A percentile compares a stretch with the other conserved stretches of the same genome.
Evolutionary conservation across 1,140 invertebrate species (phyloP).

Genomic region (Drosophila arawakana): DNA sequence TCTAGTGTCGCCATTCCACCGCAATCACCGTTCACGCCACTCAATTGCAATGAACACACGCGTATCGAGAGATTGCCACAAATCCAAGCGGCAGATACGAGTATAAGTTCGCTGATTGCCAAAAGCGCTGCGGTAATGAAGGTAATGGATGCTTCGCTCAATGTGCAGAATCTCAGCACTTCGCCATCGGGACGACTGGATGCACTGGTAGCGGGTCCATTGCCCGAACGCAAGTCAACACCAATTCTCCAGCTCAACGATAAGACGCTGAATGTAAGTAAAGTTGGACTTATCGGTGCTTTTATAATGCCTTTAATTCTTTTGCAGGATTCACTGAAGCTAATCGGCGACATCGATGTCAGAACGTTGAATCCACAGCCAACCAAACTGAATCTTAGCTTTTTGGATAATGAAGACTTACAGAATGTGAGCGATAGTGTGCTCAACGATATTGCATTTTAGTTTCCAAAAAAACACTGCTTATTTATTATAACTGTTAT

Average conservation of each 20-base stretch:
- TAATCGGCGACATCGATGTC: conserved; percentile 34
- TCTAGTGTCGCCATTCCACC: background rate
- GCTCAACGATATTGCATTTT: conserved; percentile 67
- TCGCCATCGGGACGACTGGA: conserved; percentile 79
- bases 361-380: conserved; percentile 28
- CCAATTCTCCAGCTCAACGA: conserved; percentile 63
- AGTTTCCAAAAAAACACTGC: conserved; percentile 16
- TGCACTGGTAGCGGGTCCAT: conserved; percentile 56
- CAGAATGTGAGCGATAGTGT: conserved; percentile 75
- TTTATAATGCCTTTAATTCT: background rate
- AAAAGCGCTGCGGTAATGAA: conserved; percentile 68
- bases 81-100: conserved; percentile 25
- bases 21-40: conserved; percentile 52
- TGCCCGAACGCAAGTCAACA: conserved; percentile 1
- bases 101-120: conserved; percentile 47
- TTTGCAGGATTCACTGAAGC: conserved; percentile 36
- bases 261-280: conserved; percentile 50
- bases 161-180: conserved; percentile 75
- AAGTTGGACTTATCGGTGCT: background rate
- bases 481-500: conserved; percentile 12
- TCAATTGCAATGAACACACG: conserved; percentile 62
- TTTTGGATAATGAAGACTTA: conserved; percentile 53
- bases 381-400: conserved; percentile 28
- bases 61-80: conserved; percentile 54
- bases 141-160: conserved; percentile 66